These are phyloP conservation scores for Rotaria magnacalcarata DNA, from an alignment of 2,888 invertebrate genomes.

Conservation along the genomic window DNA sequence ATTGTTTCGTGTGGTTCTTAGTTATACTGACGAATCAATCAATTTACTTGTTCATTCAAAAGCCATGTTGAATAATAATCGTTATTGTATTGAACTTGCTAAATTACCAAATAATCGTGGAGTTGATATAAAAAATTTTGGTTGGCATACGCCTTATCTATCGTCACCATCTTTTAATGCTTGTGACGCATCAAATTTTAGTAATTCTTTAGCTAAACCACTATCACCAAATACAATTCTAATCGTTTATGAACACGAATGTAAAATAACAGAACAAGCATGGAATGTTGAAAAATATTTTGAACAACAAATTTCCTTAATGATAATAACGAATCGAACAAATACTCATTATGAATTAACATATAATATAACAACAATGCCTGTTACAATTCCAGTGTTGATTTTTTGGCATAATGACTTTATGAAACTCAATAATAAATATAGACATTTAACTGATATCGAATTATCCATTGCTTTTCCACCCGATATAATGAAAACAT, in stretches of 20 bases:
- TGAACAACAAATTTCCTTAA: not conserved
- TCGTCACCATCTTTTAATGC: not conserved
- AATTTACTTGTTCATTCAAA: not conserved
- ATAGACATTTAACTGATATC: not conserved
- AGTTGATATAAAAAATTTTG: not conserved
- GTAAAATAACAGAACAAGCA: not conserved
- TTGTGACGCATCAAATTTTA: not conserved
- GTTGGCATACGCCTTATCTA: not conserved
- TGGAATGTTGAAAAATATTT: not conserved
- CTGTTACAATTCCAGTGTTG: not conserved
- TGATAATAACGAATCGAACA: not conserved
- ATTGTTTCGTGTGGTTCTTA: not conserved
- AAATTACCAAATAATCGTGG: not conserved
- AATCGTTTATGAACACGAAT: not conserved
- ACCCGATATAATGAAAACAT: not conserved
- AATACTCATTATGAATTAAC: not conserved
- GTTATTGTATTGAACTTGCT: constrained; percentile 28
- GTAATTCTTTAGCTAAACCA: not conserved
- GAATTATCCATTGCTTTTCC: constrained; percentile 12
- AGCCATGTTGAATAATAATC: not conserved
- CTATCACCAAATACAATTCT: not conserved
- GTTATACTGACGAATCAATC: not conserved
- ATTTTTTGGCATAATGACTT: not conserved
- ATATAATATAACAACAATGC: not conserved
- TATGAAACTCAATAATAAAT: not conserved